phyloP scores from a whole-genome alignment of 2,888 invertebrate species.

The Nomada goodeniana region DNA sequence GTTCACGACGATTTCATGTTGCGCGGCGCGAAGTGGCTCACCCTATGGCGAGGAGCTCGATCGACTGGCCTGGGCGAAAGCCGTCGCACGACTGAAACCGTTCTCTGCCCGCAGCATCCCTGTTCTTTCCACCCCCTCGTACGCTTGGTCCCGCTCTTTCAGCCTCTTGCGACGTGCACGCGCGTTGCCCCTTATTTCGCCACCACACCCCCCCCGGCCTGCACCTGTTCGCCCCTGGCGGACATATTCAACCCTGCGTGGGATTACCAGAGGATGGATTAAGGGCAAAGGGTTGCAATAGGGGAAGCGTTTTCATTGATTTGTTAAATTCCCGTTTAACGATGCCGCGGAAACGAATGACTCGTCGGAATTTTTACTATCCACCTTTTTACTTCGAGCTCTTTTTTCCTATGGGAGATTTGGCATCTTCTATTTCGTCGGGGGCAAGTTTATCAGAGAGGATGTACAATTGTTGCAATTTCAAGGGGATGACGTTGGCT shows the following conservation, averaged over 20 bases:
- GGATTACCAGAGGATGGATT: conserved; percentile 23
- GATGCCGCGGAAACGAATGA: too few species aligned
- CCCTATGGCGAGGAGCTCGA: conserved; percentile 64
- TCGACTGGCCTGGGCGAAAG: conserved; percentile 80
- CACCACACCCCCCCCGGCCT: neutral
- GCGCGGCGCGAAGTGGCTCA: neutral
- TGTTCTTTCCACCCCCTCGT: conserved; percentile 44
- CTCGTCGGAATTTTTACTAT: too few species aligned
- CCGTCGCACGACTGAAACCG: conserved; percentile 81
- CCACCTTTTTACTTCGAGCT: too few species aligned
- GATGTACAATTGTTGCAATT: too few species aligned
- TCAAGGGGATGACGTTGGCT: too few species aligned
- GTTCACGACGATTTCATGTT: neutral
- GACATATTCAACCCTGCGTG: conserved; percentile 27
- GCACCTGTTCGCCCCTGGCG: conserved; percentile 1
- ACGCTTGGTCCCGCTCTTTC: conserved; percentile 48
- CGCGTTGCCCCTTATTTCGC: conserved; percentile 56
- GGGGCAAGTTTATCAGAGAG: too few species aligned
- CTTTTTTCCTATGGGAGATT: neutral
- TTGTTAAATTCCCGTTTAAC: too few species aligned
- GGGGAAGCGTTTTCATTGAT: too few species aligned
- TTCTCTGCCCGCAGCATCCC: conserved; percentile 77
- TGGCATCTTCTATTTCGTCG: too few species aligned
- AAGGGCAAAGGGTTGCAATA: neutral
- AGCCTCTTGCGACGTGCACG: conserved; percentile 36